phyloP scores from a whole-genome alignment of 2,888 invertebrate species.

The Slavum lentiscoides region DNA sequence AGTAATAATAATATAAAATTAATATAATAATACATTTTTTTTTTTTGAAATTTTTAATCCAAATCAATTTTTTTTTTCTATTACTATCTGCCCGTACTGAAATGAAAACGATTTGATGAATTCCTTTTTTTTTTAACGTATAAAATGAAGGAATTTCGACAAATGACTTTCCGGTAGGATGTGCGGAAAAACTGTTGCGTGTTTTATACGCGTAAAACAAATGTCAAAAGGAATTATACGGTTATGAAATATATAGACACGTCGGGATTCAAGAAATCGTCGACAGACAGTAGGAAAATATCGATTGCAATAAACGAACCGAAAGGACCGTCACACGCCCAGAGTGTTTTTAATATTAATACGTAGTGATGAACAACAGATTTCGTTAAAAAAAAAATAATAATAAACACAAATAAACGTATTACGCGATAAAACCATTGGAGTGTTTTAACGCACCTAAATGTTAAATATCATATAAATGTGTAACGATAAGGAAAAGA shows the following conservation, averaged over 20 bases:
- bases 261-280: neutral
- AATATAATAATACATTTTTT: conserved; percentile 35
- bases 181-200: neutral
- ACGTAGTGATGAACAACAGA: neutral
- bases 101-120: neutral
- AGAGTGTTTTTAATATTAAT: too few relatives aligned
- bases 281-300: conserved; percentile 7
- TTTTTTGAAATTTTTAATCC: conserved; percentile 1
- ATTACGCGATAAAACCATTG: conserved; percentile 4
- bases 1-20: conserved; percentile 24
- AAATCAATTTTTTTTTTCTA: neutral
- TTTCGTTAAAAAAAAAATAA: neutral
- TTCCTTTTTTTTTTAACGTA: neutral
- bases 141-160: neutral
- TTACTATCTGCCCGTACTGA: neutral
- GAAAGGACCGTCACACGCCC: neutral
- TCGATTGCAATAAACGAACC: neutral
- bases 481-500: conserved; percentile 13
- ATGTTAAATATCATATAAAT: conserved; percentile 15
- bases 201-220: neutral
- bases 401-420: neutral
- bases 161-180: conserved; percentile 2
- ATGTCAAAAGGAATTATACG: neutral
- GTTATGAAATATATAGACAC: neutral
- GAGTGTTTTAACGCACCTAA: neutral